Percentiles rank a stretch among this genome's conserved stretches.
Evolutionary conservation across 2,888 invertebrate genomes (phyloP).

Genomic region (Hirtodrosophila alboralis): DNA sequence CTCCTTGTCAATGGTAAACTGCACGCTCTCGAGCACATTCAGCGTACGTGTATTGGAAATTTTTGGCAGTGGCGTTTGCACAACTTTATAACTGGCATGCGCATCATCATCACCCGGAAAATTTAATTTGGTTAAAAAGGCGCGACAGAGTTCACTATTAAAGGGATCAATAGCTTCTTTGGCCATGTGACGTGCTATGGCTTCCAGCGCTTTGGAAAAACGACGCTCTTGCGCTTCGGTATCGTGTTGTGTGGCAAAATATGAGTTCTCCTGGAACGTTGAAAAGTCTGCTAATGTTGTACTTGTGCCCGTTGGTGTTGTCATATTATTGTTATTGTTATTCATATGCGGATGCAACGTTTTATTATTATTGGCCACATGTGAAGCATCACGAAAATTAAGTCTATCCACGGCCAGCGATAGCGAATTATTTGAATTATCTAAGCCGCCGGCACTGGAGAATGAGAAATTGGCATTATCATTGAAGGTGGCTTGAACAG

Average conservation of each 20-base stretch:
- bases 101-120: conserved; percentile 88
- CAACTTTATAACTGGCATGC: conserved; percentile 86
- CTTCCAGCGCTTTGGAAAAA: conserved; percentile 81
- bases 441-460: conserved; percentile 79
- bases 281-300: conserved; percentile 80
- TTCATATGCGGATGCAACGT: conserved; percentile 47
- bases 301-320: conserved; percentile 25
- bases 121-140: conserved; percentile 89
- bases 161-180: conserved; percentile 90
- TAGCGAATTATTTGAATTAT: conserved; percentile 82
- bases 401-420: conserved; percentile 79
- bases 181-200: conserved; percentile 82
- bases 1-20: conserved; percentile 89
- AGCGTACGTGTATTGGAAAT: conserved; percentile 85
- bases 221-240: conserved; percentile 82
- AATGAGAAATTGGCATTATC: conserved; percentile 82
- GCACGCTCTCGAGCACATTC: conserved; percentile 85
- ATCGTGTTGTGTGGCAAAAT: conserved; percentile 83
- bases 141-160: conserved; percentile 88
- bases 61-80: conserved; percentile 87
- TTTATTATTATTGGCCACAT: conserved; percentile 47
- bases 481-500: conserved; percentile 62
- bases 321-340: conserved; percentile 52
- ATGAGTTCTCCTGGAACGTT: conserved; percentile 84
- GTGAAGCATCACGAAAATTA: conserved; percentile 78